Evolutionary conservation across 2,797 vertebrate species (phyloP), one percentile per base, ranked within the genome.

Genomic region (Anabas testudineus): DNA sequence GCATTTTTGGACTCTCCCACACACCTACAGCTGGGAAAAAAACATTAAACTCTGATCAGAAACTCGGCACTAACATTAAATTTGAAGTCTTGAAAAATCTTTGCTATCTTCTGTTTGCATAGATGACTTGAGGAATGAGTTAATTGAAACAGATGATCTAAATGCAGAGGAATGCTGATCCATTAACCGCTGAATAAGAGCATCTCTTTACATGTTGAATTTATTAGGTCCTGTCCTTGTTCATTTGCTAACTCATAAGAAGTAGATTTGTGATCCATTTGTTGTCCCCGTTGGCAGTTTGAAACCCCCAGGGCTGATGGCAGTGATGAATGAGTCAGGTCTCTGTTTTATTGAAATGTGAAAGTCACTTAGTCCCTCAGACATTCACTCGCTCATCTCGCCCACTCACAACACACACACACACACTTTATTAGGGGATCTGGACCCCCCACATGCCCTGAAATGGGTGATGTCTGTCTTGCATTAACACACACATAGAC

Each of bases 401-500:
- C 78, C 78, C 82, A 67, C 84, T 86, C 67, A 26, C 74, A 75
- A 48, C 79, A 82, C n/a, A n/a, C n/a, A n/a, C n/a, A n/a, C n/a
- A 43, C 75, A 10, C 65, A 26, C 65, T 90, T 88, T 89, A 89
- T 92, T 86, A 85, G 77, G 75, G 78, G 75, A 68, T 47, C 83
- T 51, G 68, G 91, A 90, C 91, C 92, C 92, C 91, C 90, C 91
- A 92, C 91, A 66, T 71, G 82, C 70, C 77, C 71, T 37, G 78
- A 88, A 93, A 89, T 52, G 76, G 84, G 55, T 66, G 71, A 84
- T 82, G 92, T 91, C 93, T 95, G 94, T 87, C 71, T 92, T 86
- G 82, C 82, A 90, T 94, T 94, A 94, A 84, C 76, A 63, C 78
- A 57, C 59, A 60, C 60, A 21, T 30, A 55, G 21, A 81, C 90